phyloP scores from a whole-genome alignment of 2,797 vertebrate genomes.

The Pangasius macronema region DNA sequence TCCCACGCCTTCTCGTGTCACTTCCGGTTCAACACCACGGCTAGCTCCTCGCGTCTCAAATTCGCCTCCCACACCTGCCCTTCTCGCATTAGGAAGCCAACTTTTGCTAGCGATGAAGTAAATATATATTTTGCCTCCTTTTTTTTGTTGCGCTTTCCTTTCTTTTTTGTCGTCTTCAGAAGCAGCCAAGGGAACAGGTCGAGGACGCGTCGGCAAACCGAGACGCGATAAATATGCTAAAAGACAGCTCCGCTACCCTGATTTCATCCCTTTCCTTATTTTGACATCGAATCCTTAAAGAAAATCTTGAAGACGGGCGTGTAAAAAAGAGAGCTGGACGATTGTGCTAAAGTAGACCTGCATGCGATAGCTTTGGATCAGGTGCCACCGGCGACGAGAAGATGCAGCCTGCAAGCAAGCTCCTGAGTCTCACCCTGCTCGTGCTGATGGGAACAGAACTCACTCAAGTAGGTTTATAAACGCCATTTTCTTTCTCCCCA shows the following conservation, averaged over 20 bases:
- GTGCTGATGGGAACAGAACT: constrained; percentile 88
- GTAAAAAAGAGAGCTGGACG: constrained; percentile 54
- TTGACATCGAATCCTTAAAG: constrained; percentile 68
- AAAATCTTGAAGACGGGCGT: constrained; percentile 51
- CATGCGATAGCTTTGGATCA: constrained; percentile 71
- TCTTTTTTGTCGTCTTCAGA: constrained; percentile 15
- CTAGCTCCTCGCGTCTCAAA: constrained; percentile 59
- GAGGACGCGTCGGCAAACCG: constrained; percentile 59
- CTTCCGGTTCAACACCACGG: constrained; percentile 76
- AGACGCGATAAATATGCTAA: constrained; percentile 79
- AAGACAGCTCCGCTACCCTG: constrained; percentile 72
- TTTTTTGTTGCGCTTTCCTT: constrained; percentile 31
- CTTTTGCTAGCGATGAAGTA: constrained; percentile 75
- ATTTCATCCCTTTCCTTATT: constrained; percentile 72
- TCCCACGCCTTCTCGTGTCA: constrained; percentile 81
- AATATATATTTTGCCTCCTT: constrained; percentile 5
- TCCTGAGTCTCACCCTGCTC: constrained; percentile 82
- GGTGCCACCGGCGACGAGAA: constrained; percentile 67
- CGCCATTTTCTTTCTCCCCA: constrained; percentile 68
- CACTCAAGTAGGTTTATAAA: constrained; percentile 82
- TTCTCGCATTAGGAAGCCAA: constrained; percentile 69
- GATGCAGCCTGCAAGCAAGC: constrained; percentile 84
- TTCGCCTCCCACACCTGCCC: constrained; percentile 63
- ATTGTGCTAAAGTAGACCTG: constrained; percentile 60
- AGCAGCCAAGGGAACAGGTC: constrained; percentile 3